phyloP scores from a whole-genome alignment of 2,888 invertebrate species.

The Nomada fucata region DNA sequence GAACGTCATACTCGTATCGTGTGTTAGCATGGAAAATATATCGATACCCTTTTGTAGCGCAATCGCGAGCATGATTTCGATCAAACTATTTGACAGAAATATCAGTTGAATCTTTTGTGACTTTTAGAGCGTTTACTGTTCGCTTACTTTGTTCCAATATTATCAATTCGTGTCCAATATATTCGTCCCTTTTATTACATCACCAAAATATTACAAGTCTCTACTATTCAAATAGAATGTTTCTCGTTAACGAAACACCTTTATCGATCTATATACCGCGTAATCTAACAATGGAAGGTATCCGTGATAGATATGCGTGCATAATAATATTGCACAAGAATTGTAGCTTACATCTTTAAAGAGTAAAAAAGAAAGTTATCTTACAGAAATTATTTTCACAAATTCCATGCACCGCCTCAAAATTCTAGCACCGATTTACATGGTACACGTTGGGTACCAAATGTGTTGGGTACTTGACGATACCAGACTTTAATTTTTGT shows the following conservation, averaged over 20 bases:
- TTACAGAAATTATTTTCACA: too few relatives aligned
- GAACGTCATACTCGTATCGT: background rate
- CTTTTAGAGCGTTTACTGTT: background rate
- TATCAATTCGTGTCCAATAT: background rate
- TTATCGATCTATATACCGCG: background rate
- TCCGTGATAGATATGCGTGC: too few relatives aligned
- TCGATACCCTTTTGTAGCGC: background rate
- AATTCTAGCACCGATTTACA: conserved; percentile 12
- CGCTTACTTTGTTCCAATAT: background rate
- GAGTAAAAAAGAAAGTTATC: too few relatives aligned
- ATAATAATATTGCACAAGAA: too few relatives aligned
- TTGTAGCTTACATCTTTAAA: too few relatives aligned
- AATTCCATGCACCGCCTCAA: background rate
- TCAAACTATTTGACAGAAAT: background rate
- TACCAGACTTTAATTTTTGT: too few relatives aligned
- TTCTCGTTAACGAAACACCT: background rate
- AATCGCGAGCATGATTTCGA: background rate
- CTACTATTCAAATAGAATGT: background rate
- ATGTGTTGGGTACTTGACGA: too few relatives aligned
- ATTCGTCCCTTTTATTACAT: background rate
- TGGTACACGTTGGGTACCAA: conserved; percentile 10
- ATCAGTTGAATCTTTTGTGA: conserved; percentile 1
- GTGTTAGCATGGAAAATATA: conserved; percentile 1
- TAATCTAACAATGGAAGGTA: too few relatives aligned
- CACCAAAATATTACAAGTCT: background rate